Base-by-base conservation (phyloP, 1,140 invertebrate genomes). In the Dysdera silvatica region DNA sequence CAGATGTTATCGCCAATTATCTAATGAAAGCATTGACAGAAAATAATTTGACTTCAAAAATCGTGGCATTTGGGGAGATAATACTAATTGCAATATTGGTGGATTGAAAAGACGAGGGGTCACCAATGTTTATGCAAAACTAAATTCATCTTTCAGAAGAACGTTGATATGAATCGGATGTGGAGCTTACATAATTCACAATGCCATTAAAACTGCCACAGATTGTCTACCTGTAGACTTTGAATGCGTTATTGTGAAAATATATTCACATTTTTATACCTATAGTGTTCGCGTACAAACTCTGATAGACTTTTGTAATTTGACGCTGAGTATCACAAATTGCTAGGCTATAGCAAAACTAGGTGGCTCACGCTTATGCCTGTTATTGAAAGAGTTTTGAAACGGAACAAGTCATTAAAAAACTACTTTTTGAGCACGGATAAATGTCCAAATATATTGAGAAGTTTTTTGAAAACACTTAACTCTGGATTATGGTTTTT, bases 221-320 rank as follows among this genome's bases (percentile, higher is more conserved):
- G 67, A 74, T 67, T 55, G 35, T 7, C 65, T 74, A 31, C 71
- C 69, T 45, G 52, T 74, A 54, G 72, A 74, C 59, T 23, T 72
- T n/a, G 70, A 74, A 69, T 43, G 20, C 40, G 53, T 74, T 60
- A 53, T 70, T 43, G 49, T 69, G 4, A 73, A 75, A 69, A 70
- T 74, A 32, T 72, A 71, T 64, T 55, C 3, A 37, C 45, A 68
- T 66, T 75, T 75, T 68, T 69, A 68, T 64, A 72, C 71, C 26
- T 70, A 71, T 48, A 74, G 66, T 37, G 67, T 71, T 24, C 56
- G 64, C 33, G 70, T 71, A 16, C 61, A 69, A 59, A 45, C 14
- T 5, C 51, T 74, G 18, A 59, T 51, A 54, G 59, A 70, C 45
- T 74, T 73, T 70, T 74, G 71, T 68, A 69, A 74, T 28, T 56